Conservation (phyloP, 2,797 vertebrate species). For the Bradypus variegatus region DNA sequence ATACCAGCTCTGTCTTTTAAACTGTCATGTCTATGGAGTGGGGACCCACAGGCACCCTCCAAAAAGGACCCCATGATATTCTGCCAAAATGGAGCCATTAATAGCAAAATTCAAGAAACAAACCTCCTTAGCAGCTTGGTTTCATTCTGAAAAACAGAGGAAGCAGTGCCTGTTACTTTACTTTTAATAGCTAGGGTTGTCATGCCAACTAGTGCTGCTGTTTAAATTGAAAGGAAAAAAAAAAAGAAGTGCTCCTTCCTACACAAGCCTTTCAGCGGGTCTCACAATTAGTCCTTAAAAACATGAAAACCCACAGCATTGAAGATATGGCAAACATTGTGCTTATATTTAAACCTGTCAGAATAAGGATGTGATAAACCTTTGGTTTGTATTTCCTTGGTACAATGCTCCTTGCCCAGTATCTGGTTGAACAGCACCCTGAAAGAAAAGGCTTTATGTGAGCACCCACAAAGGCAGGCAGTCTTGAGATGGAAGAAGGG, state of each 20-base stretch:
- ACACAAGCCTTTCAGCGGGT: conserved; percentile 55
- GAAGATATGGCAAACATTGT: neutral
- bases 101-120: conserved; percentile 39
- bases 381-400: neutral
- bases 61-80: conserved; percentile 10
- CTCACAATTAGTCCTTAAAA: conserved; percentile 47
- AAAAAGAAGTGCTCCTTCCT: conserved; percentile 54
- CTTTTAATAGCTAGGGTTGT: conserved; percentile 64
- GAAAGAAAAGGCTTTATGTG: neutral
- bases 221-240: conserved; percentile 36
- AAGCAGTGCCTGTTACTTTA: conserved; percentile 28
- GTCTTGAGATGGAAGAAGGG: neutral
- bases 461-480: neutral
- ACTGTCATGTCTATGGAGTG: neutral
- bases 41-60: neutral
- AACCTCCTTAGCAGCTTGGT: conserved; percentile 46
- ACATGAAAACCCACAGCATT: conserved; percentile 9
- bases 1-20: conserved; percentile 11
- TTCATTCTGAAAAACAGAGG: conserved; percentile 60
- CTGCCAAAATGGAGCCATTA: conserved; percentile 22
- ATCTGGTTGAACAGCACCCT: neutral
- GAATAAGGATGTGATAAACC: neutral
- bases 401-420: neutral
- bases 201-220: conserved; percentile 60
- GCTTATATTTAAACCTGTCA: neutral